Conservation (phyloP, 64 coral and sea anemone species). For the Stichodactyla helianthus region DNA sequence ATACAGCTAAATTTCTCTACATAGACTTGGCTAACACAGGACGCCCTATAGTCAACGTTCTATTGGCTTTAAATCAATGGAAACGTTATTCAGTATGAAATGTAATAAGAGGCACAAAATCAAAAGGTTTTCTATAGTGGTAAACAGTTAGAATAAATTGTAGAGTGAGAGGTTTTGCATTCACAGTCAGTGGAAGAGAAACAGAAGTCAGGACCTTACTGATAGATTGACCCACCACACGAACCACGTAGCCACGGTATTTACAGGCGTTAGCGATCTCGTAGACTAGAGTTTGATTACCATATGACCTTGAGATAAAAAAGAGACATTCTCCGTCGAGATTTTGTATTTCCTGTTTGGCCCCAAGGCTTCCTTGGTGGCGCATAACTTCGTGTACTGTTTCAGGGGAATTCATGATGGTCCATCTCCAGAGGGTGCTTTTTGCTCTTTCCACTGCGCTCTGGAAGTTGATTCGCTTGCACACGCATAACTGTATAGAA, state of each 20-base stretch:
- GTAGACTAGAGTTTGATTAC: constrained; percentile 18
- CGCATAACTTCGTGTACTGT: background rate
- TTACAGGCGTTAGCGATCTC: constrained; percentile 60
- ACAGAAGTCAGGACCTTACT: constrained; percentile 37
- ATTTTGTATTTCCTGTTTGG: background rate
- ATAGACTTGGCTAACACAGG: no score
- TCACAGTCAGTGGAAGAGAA: constrained; percentile 49
- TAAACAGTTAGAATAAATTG: constrained; percentile 79
- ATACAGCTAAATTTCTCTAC: no score
- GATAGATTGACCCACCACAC: constrained; percentile 35
- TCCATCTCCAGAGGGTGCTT: background rate
- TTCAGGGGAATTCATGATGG: background rate
- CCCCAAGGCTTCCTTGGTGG: background rate
- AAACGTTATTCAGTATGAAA: background rate
- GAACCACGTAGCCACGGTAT: constrained; percentile 42
- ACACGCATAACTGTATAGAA: background rate
- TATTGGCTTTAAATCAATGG: no score
- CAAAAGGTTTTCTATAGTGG: constrained; percentile 46
- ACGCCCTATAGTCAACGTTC: no score
- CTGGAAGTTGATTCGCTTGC: background rate
- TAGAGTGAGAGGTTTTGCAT: constrained; percentile 44
- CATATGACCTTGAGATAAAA: constrained; percentile 7
- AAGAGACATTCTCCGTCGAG: background rate
- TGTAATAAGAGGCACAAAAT: constrained; percentile 29
- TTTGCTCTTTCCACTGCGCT: background rate